Evolutionary conservation across 2,888 invertebrate species (phyloP).

Genomic region (Ophion slaviceki): DNA sequence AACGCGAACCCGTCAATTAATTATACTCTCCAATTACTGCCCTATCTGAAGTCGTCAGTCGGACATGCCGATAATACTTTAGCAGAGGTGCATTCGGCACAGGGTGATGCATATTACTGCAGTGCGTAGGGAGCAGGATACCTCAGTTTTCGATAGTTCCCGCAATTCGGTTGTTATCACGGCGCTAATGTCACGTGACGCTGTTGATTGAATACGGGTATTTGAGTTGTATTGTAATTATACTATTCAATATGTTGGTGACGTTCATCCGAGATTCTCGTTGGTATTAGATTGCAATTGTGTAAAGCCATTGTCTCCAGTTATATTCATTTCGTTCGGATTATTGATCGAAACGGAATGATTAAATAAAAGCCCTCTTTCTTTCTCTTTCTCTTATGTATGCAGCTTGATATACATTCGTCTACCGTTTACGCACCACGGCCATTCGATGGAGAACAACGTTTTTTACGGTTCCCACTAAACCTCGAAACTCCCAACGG

Average conservation of each 20-base stretch:
- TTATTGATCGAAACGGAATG: neutral
- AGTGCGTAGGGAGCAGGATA: neutral
- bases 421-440: too few species aligned
- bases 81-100: neutral
- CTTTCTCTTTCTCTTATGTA: too few species aligned
- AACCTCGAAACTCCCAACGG: neutral
- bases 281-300: neutral
- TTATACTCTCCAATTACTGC: constrained; percentile 40
- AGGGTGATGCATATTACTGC: neutral
- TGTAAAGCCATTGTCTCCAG: neutral
- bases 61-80: neutral
- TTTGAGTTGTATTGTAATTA: neutral
- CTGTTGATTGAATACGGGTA: neutral
- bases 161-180: neutral
- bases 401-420: too few species aligned
- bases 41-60: constrained; percentile 31
- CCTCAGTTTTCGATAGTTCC: neutral
- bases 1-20: constrained; percentile 51
- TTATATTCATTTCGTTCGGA: neutral
- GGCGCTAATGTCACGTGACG: neutral
- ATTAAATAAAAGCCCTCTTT: too few species aligned
- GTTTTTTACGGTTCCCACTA: too few species aligned
- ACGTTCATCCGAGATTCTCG: neutral
- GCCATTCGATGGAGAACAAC: too few species aligned
- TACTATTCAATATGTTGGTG: neutral